phyloP scores from a whole-genome alignment of 2,113 vertebrate species.

The Pyrgilauda ruficollis region DNA sequence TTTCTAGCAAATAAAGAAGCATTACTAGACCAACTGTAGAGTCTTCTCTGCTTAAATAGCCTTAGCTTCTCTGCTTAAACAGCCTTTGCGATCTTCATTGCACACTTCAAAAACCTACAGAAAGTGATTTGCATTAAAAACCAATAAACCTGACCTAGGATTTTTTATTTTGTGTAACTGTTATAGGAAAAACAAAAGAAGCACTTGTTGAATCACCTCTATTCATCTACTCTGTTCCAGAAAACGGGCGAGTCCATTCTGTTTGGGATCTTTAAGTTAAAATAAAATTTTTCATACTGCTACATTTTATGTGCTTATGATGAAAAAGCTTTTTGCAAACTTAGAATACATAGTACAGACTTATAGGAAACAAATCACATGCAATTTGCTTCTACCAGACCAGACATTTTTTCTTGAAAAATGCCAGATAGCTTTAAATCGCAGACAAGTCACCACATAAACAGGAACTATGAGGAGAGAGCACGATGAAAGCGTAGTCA shows the following conservation, averaged over 20 bases:
- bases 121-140: not conserved
- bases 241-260: not conserved
- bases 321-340: not conserved
- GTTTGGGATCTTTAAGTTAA: not conserved
- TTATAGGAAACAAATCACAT: not conserved
- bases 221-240: not conserved
- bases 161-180: not conserved
- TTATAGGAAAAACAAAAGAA: not conserved
- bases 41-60: conserved; percentile 74
- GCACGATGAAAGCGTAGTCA: accelerated
- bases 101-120: conserved; percentile 69
- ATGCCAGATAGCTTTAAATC: not conserved
- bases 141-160: not conserved
- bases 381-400: not conserved
- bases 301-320: not conserved
- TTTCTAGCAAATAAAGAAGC: conserved; percentile 72
- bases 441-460: not conserved
- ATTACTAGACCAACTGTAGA: conserved; percentile 71
- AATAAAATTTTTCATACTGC: not conserved
- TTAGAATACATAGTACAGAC: not conserved
- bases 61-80: conserved; percentile 71
- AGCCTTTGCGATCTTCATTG: conserved; percentile 70
- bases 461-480: not conserved
- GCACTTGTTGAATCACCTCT: not conserved
- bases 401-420: not conserved